These are phyloP conservation scores for Ips typographus DNA, from an alignment of 1,140 invertebrate species.

Conservation along the genomic window DNA sequence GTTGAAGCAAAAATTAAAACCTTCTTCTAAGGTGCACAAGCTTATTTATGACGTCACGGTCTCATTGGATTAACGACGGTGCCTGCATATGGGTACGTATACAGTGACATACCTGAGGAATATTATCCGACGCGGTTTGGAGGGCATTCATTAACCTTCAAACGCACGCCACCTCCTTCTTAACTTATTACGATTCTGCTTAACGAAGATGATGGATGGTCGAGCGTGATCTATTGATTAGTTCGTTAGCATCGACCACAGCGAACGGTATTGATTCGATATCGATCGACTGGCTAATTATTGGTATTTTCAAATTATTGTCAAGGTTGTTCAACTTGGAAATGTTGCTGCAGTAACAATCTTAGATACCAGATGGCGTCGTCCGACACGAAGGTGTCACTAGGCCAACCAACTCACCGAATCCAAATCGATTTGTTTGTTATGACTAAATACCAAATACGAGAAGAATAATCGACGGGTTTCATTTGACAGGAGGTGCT, in stretches of 20 bases:
- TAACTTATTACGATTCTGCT: conserved; percentile 52
- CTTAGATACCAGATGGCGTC: too few relatives aligned
- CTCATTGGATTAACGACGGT: conserved; percentile 24
- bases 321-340: too few relatives aligned
- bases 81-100: neutral
- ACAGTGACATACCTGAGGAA: conserved; percentile 2
- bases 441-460: conserved; percentile 30
- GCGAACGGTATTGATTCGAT: conserved; percentile 31
- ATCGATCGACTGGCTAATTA: conserved; percentile 5
- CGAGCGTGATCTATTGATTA: conserved; percentile 53
- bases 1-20: conserved; percentile 28
- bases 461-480: conserved; percentile 47
- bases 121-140: neutral
- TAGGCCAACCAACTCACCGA: neutral
- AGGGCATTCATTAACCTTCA: conserved; percentile 18
- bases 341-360: too few relatives aligned
- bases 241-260: conserved; percentile 49
- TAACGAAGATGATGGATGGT: conserved; percentile 51
- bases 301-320: neutral
- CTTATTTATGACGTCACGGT: conserved; percentile 25
- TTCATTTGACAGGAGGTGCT: conserved; percentile 50
- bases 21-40: conserved; percentile 8
- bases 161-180: conserved; percentile 30
- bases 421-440: conserved; percentile 15
- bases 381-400: too few relatives aligned